phyloP scores from a whole-genome alignment of 2,888 invertebrate genomes.

The Balanococcus diminutus region DNA sequence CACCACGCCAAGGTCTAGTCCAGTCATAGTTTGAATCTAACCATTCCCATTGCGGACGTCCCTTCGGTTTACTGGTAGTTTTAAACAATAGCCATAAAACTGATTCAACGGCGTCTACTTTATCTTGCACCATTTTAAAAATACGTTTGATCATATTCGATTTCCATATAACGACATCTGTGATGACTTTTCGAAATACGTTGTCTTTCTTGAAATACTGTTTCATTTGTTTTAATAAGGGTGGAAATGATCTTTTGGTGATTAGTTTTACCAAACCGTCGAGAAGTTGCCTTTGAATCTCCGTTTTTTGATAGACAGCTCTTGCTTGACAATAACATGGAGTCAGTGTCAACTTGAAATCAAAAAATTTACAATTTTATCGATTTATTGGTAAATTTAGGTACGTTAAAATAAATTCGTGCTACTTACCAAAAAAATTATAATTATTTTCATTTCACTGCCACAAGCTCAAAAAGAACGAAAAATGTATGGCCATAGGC shows the following conservation, averaged over 20 bases:
- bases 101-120: constrained; percentile 7
- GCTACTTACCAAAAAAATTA: not conserved
- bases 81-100: not conserved
- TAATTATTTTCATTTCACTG: not conserved
- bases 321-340: not conserved
- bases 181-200: not conserved
- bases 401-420: not conserved
- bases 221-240: not conserved
- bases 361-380: not conserved
- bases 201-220: not conserved
- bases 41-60: constrained; percentile 11
- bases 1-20: not conserved
- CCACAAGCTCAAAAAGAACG: too few relatives aligned
- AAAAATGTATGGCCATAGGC: too few relatives aligned
- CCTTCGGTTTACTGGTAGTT: constrained; percentile 2
- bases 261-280: not conserved
- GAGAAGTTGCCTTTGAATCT: not conserved
- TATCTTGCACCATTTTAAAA: not conserved
- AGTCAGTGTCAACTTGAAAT: not conserved
- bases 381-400: not conserved
- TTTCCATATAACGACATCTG: not conserved
- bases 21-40: not conserved
- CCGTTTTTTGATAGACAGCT: not conserved
- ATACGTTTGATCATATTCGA: not conserved
- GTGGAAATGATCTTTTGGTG: not conserved